phyloP scores from a whole-genome alignment of 2,888 invertebrate genomes.

The Philopedon plagiatum region DNA sequence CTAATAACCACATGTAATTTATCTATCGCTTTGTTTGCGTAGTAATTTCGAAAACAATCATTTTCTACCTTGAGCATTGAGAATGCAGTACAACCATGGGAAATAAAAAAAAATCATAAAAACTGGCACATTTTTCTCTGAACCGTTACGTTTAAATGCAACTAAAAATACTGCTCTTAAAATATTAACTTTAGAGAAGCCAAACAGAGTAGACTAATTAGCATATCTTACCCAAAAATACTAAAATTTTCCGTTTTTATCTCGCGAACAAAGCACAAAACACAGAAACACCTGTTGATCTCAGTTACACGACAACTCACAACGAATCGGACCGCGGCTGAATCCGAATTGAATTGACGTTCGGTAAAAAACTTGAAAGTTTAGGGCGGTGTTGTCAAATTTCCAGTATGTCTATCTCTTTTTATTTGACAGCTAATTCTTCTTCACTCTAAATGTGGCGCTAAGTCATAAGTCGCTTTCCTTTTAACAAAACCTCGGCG shows the following conservation, averaged over 20 bases:
- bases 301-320: neutral
- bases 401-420: neutral
- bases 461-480: no score
- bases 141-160: neutral
- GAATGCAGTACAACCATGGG: neutral
- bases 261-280: slow-evolving; percentile 23
- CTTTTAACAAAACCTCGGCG: no score
- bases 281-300: slow-evolving; percentile 28
- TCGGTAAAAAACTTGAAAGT: slow-evolving; percentile 10
- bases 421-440: neutral
- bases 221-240: neutral
- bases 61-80: slow-evolving; percentile 6
- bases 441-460: neutral
- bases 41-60: slow-evolving; percentile 12
- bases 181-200: no score
- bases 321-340: neutral
- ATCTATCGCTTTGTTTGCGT: slow-evolving; percentile 1
- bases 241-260: slow-evolving; percentile 16
- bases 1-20: neutral
- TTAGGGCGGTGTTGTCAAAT: neutral
- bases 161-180: neutral
- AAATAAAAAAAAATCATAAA: slow-evolving; percentile 8
- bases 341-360: neutral
- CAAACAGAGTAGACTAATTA: neutral
- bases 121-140: neutral